Evolutionary conservation across 2,113 vertebrate genomes (phyloP), one percentile per base, ranked within the genome.

Genomic region (Anoura caudifer): DNA sequence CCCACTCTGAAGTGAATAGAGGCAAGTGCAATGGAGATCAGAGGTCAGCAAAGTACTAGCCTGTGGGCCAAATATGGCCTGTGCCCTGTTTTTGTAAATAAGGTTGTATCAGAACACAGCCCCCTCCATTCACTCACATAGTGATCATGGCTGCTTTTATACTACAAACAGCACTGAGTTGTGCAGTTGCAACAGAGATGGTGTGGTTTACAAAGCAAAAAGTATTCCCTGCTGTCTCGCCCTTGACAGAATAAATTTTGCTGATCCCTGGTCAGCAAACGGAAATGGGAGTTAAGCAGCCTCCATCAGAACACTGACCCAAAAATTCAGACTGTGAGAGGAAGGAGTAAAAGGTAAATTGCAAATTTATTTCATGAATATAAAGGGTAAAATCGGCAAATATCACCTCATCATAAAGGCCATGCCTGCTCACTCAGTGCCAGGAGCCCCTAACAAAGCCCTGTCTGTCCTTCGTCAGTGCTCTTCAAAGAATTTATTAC

Each of bases 31-130:
- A 16, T 17, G 12, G 22, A 72, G 15, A 24, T 56, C 67, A 65
- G 31, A 84, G 4, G 14, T 52, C 38, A 36, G 45, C 1, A 28
- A 70, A 38, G 12, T 8, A 5, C 19, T 28, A 24, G 4, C 6
- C 1, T 1, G 56, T 4, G 28, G 36, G n/a, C 31, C 31, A 14
- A 33, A 3, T 1, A 2, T 0, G 4, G 4, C 65, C 70, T 43
- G 24, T 5, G 16, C 17, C 8, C 72, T 38, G 1, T 24, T 43
- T 82, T 13, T 41, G 24, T 43, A 36, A 65, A 38, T 13, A 52
- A 72, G 50, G 43, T 31, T 63, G 9, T 56, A 19, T 4, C 41
- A 13, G 61, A 16, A 36, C 47, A 17, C 52, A 82, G 63, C 59
- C 33, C 8, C 14, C 8, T 70, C 59, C 36, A 14, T 36, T 26